A percentile compares a stretch with the other conserved stretches of the same genome.
phyloP scores from a whole-genome alignment of 2,113 vertebrate genomes.

The Phrynosoma blainvillii region DNA sequence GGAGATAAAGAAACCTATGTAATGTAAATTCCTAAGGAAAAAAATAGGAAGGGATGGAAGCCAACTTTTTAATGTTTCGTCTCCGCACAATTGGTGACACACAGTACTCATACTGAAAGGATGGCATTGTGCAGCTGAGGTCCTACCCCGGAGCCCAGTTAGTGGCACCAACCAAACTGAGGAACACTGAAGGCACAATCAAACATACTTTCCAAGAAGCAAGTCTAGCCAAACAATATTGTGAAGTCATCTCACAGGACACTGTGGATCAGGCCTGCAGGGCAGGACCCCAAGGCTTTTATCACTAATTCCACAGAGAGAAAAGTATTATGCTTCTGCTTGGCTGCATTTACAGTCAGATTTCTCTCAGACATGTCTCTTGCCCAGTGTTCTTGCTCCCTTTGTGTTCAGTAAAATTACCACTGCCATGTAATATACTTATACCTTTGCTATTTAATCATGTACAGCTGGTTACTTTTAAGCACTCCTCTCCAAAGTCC shows the following conservation, averaged over 20 bases:
- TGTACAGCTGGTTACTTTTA: too few species aligned
- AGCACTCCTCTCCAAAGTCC: too few species aligned
- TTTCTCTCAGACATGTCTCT: background rate
- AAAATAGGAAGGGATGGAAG: background rate
- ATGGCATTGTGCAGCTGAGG: background rate
- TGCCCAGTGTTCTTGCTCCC: background rate
- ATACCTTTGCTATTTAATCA: too few species aligned
- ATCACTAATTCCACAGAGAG: too few species aligned
- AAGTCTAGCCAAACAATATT: background rate
- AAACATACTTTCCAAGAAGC: background rate
- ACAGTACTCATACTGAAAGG: background rate
- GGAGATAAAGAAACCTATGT: background rate
- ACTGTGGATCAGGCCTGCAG: background rate
- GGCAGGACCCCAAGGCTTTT: background rate
- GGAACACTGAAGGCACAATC: background rate
- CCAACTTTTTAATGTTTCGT: background rate
- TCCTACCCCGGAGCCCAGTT: background rate
- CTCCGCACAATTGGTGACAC: background rate
- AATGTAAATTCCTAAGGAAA: background rate
- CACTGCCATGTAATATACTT: background rate
- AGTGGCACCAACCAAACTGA: background rate
- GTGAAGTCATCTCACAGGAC: background rate
- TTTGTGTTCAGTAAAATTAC: background rate
- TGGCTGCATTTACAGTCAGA: background rate
- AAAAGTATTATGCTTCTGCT: background rate